Percentiles rank a stretch among this genome's conserved stretches.
phyloP scores from a whole-genome alignment of 2,113 vertebrate genomes.

The Zosterops japonicus region DNA sequence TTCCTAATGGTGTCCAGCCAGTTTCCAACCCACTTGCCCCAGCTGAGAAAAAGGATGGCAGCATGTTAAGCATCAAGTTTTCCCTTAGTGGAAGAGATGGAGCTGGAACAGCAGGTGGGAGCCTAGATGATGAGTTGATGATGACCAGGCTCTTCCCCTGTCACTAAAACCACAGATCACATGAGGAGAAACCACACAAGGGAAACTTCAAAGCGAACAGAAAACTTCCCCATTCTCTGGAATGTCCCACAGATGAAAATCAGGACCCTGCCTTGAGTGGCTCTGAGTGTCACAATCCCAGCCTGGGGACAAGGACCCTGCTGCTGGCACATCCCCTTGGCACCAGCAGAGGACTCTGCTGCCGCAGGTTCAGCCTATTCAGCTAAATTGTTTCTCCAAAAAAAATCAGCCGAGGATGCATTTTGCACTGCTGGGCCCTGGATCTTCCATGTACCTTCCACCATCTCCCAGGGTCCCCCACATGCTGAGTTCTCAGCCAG shows the following conservation, averaged over 20 bases:
- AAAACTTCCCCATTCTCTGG: not conserved
- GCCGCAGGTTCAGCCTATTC: not conserved
- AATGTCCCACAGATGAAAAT: not conserved
- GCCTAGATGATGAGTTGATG: not conserved
- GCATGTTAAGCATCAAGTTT: rapidly evolving
- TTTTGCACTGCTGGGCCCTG: not conserved
- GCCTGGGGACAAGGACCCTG: not conserved
- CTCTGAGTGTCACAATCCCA: not conserved
- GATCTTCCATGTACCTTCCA: not conserved
- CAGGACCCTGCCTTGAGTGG: not conserved
- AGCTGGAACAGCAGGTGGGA: not conserved
- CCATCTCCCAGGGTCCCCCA: not conserved
- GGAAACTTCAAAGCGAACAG: not conserved
- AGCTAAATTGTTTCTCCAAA: not conserved
- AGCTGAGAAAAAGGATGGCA: not conserved
- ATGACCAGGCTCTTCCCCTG: not conserved
- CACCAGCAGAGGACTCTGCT: conserved; percentile 60
- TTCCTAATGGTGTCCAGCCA: not conserved
- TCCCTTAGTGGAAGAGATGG: rapidly evolving
- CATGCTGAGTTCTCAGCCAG: not conserved
- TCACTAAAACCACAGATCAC: not conserved
- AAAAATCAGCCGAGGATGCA: not conserved
- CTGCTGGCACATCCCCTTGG: not conserved
- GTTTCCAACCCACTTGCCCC: not conserved
- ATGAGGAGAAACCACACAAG: not conserved